phyloP scores from a whole-genome alignment of 2,888 invertebrate species.

The Napeogenes inachia region DNA sequence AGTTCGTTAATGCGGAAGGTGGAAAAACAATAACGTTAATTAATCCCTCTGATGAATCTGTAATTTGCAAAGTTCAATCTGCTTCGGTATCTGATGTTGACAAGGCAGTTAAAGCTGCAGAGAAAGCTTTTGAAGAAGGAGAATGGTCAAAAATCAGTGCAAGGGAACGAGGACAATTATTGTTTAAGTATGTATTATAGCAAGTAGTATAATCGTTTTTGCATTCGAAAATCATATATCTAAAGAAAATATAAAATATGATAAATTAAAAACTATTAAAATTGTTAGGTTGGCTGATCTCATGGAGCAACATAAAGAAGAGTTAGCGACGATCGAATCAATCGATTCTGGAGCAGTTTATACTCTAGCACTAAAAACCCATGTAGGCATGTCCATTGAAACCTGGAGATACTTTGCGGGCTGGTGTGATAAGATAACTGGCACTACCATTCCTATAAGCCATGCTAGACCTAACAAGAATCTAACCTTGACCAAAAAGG shows the following conservation, averaged over 20 bases:
- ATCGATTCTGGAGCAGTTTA: conserved; percentile 98
- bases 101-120: conserved; percentile 90
- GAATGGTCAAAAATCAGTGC: conserved; percentile 97
- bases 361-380: conserved; percentile 96
- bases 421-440: conserved; percentile 97
- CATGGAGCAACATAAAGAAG: conserved; percentile 96
- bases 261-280: not conserved
- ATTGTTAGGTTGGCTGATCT: conserved; percentile 88
- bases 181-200: conserved; percentile 81
- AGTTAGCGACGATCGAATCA: conserved; percentile 94
- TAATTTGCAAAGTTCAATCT: conserved; percentile 85
- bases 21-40: conserved; percentile 81
- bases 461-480: conserved; percentile 94
- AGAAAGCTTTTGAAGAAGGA: conserved; percentile 90
- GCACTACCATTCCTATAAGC: conserved; percentile 92
- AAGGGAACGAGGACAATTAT: conserved; percentile 89
- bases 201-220: not conserved
- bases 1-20: conserved; percentile 88
- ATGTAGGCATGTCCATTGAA: conserved; percentile 98
- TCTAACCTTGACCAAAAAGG: conserved; percentile 90
- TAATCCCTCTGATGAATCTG: conserved; percentile 91
- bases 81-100: conserved; percentile 90
- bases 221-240: not conserved
- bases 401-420: conserved; percentile 98
- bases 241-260: not conserved